Conservation (phyloP, 2,113 vertebrate species). For the Condylura cristata region DNA sequence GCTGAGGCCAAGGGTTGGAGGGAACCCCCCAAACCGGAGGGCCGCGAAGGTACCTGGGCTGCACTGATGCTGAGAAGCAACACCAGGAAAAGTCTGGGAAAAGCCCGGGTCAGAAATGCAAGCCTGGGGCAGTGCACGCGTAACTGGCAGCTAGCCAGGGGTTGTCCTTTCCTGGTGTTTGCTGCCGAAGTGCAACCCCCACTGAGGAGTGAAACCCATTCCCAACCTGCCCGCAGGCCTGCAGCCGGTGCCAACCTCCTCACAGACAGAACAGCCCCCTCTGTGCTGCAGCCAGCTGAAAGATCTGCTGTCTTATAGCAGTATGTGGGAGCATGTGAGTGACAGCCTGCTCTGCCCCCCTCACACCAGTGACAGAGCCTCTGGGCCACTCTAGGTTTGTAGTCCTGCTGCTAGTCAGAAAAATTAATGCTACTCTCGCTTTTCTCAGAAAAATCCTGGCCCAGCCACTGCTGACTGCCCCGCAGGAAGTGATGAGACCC, state of each 20-base stretch:
- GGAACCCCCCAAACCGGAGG: background rate
- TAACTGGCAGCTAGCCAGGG: background rate
- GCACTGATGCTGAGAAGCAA: background rate
- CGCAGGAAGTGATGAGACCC: background rate
- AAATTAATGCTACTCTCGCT: background rate
- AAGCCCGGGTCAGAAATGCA: background rate
- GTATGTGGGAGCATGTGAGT: background rate
- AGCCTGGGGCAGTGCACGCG: background rate
- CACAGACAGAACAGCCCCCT: background rate
- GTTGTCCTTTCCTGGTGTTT: background rate
- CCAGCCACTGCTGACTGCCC: background rate
- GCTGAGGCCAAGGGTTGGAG: background rate
- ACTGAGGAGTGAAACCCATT: background rate
- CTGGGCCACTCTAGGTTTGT: background rate
- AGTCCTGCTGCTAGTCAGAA: background rate
- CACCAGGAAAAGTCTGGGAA: constrained; percentile 30
- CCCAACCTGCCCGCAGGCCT: background rate
- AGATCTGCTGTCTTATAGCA: background rate
- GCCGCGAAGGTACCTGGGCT: background rate
- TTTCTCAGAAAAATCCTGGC: background rate
- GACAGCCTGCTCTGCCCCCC: background rate
- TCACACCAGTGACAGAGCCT: background rate
- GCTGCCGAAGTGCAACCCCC: background rate
- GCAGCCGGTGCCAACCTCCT: background rate
- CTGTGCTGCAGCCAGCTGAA: background rate